Evolutionary conservation across 2,113 vertebrate genomes (phyloP).

Genomic region (Nesoenas mayeri): DNA sequence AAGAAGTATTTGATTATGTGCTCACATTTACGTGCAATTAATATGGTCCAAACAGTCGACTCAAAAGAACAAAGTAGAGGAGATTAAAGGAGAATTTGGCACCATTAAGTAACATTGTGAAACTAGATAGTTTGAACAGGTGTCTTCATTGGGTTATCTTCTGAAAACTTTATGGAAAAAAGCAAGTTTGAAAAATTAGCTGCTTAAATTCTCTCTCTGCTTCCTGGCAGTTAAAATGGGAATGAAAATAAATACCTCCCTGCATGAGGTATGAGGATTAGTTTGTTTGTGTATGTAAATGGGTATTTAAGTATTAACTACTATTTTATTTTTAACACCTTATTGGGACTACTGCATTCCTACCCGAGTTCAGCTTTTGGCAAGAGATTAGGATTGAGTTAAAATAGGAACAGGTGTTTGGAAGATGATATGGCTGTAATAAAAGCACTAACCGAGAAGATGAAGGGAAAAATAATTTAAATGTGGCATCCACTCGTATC

Average conservation of each 20-base stretch:
- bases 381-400: conserved; percentile 34
- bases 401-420: conserved; percentile 40
- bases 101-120: not conserved
- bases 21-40: not conserved
- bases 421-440: conserved; percentile 12
- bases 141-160: not conserved
- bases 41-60: not conserved
- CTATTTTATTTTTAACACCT: conserved; percentile 59
- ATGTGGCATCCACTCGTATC: not conserved
- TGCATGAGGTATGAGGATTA: conserved; percentile 45
- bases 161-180: conserved; percentile 20
- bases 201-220: conserved; percentile 40
- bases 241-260: conserved; percentile 51
- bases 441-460: conserved; percentile 4
- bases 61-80: not conserved
- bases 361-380: conserved; percentile 29
- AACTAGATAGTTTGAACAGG: not conserved
- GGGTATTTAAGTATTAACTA: conserved; percentile 38
- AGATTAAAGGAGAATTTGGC: not conserved
- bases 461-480: not conserved
- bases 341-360: conserved; percentile 18
- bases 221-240: conserved; percentile 57
- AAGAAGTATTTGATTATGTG: not conserved
- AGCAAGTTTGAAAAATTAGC: conserved; percentile 17
- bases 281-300: conserved; percentile 60